Evolutionary conservation across 2,113 vertebrate genomes (phyloP).

Genomic region (Hassar affinis): DNA sequence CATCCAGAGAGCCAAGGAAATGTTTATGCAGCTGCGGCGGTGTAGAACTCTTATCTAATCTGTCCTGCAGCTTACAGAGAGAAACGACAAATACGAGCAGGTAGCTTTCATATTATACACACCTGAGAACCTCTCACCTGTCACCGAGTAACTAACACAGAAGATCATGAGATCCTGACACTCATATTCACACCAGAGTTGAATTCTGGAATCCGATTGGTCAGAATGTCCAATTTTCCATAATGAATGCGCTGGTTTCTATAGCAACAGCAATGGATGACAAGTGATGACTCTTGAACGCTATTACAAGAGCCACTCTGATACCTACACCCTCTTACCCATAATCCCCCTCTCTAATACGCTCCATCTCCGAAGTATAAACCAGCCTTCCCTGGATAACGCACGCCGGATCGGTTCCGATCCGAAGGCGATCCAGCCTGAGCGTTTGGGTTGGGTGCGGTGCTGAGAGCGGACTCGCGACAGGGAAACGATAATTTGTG

Average conservation of each 20-base stretch:
- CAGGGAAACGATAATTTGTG: not conserved
- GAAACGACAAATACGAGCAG: slow-evolving; percentile 20
- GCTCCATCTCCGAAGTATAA: not conserved
- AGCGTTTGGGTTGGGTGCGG: not conserved
- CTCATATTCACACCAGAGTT: not conserved
- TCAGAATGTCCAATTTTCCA: too few species aligned
- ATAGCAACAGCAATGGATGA: not conserved
- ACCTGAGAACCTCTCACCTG: slow-evolving; percentile 54
- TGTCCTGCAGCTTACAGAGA: not conserved
- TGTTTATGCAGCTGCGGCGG: not conserved
- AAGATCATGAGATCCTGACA: not conserved
- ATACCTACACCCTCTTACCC: too few species aligned
- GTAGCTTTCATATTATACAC: too few species aligned
- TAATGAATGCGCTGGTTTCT: not conserved
- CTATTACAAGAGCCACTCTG: too few species aligned
- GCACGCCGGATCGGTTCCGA: not conserved
- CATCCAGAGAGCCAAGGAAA: not conserved
- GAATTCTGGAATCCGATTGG: not conserved
- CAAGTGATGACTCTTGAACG: too few species aligned
- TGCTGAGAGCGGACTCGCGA: not conserved
- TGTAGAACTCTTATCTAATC: slow-evolving; percentile 13
- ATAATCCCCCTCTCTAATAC: not conserved
- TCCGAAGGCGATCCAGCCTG: not conserved
- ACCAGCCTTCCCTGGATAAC: not conserved
- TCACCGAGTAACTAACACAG: not conserved